phyloP scores from a whole-genome alignment of 2,888 invertebrate genomes.

The Nemotelus nigrinus region DNA sequence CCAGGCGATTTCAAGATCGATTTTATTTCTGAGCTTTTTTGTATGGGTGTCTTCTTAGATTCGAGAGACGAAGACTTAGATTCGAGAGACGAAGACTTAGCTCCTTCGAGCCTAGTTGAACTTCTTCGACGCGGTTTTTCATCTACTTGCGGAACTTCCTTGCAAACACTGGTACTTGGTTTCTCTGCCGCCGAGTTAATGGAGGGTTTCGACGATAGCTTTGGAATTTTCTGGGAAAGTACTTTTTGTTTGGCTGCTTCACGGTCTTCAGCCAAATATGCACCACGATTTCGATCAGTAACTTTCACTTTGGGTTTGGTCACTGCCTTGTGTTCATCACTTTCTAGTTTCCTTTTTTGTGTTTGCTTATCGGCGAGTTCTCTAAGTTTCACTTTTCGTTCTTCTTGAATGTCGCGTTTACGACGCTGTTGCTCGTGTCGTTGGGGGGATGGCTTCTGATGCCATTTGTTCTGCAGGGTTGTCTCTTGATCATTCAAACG shows the following conservation, averaged over 20 bases:
- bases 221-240: slow-evolving; percentile 32
- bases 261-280: slow-evolving; percentile 65
- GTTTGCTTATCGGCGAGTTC: slow-evolving; percentile 54
- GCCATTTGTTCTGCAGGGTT: slow-evolving; percentile 58
- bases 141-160: too few relatives aligned
- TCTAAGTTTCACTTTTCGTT: slow-evolving; percentile 58
- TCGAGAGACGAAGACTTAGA: not conserved
- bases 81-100: not conserved
- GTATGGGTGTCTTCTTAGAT: not conserved
- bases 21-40: slow-evolving; percentile 16
- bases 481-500: slow-evolving; percentile 31
- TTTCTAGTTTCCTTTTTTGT: slow-evolving; percentile 48
- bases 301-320: slow-evolving; percentile 65
- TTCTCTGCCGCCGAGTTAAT: too few relatives aligned
- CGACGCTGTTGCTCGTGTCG: slow-evolving; percentile 52
- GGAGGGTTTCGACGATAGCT: not conserved
- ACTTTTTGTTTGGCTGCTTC: slow-evolving; percentile 12
- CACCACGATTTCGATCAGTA: slow-evolving; percentile 68
- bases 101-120: not conserved
- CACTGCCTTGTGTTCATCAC: slow-evolving; percentile 44
- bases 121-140: not conserved
- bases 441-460: slow-evolving; percentile 55
- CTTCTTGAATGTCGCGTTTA: slow-evolving; percentile 53
- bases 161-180: too few relatives aligned
- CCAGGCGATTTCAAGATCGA: slow-evolving; percentile 25